Conservation (phyloP, 2,888 invertebrate genomes). For the Tillus elongatus region DNA sequence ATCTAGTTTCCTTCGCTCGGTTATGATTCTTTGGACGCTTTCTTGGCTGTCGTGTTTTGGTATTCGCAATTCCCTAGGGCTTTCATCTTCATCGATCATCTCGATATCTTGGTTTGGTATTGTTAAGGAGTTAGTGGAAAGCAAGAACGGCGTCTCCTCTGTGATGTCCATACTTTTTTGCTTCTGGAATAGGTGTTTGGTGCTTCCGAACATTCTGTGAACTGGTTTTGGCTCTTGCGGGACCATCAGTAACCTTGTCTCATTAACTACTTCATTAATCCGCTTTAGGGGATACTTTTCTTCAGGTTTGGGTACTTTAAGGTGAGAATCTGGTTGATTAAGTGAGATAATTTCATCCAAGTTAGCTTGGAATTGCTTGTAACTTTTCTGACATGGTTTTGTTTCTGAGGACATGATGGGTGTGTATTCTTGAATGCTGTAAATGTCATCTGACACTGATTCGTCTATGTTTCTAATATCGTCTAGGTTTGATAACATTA, state of each 20-base stretch:
- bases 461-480: constrained; percentile 42
- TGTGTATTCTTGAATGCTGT: constrained; percentile 34
- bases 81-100: neutral
- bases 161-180: constrained; percentile 48
- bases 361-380: constrained; percentile 32
- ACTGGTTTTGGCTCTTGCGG: constrained; percentile 34
- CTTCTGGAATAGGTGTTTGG: constrained; percentile 48
- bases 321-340: constrained; percentile 23
- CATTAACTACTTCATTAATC: constrained; percentile 29
- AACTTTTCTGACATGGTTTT: too few relatives aligned
- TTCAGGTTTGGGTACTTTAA: constrained; percentile 28
- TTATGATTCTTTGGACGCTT: constrained; percentile 53
- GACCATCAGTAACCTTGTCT: constrained; percentile 28
- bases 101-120: constrained; percentile 7
- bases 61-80: constrained; percentile 22
- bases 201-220: constrained; percentile 43
- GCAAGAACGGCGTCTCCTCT: constrained; percentile 46
- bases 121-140: constrained; percentile 6
- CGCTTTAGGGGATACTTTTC: constrained; percentile 28
- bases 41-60: constrained; percentile 40
- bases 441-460: constrained; percentile 37
- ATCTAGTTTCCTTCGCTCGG: constrained; percentile 52
- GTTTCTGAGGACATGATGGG: constrained; percentile 33
- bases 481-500: constrained; percentile 51
- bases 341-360: constrained; percentile 32